Base-by-base conservation (phyloP, 2,888 invertebrate genomes). In the Formica aserva region DNA sequence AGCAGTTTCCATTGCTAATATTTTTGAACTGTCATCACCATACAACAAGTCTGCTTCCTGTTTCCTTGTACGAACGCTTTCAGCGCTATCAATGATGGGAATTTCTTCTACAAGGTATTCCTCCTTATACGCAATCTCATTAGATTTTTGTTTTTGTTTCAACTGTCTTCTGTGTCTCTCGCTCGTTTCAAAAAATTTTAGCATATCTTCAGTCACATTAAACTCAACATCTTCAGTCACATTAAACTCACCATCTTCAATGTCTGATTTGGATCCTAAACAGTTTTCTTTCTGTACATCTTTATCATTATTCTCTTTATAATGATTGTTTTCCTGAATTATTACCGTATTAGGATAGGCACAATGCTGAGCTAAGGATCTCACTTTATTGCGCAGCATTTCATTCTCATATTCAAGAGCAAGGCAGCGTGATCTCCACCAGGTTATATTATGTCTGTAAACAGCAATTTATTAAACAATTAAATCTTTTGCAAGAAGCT, bases 1-100 rank as follows among this genome's bases (percentile, higher is more conserved):
- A 0, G 97, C 96, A 86, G 97, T 97, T 95, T 98, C 98, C 96
- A 97, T 96, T 0, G 97, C 97, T 87, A 96, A 96, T 90, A 98
- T 96, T 93, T 95, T 96, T 32, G 96, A 95, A 92, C 97, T 96
- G 18, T 95, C 95, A 52, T 95, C 95, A 0, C 97, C 97, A 94
- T 97, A 98, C 26, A 97, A 93, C 82, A 95, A 93, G 88, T 95
- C 95, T 87, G 96, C 95, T 87, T 95, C 94, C 32, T 93, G 91
- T 5, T 89, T 89, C 85, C 94, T 94, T 75, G 95, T 94, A 69
- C 94, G 93, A 6, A 93, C 93, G 91, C 90, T 91, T 57, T 88
- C 85, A 55, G 91, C 89, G 15, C 91, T 91, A 32, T 88, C 87
- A 74, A 91, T 85, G 4, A 92, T 75, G 32, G 67, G 11, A 26